Conservation (phyloP, 1,140 invertebrate species). For the Ceratina australensis region DNA sequence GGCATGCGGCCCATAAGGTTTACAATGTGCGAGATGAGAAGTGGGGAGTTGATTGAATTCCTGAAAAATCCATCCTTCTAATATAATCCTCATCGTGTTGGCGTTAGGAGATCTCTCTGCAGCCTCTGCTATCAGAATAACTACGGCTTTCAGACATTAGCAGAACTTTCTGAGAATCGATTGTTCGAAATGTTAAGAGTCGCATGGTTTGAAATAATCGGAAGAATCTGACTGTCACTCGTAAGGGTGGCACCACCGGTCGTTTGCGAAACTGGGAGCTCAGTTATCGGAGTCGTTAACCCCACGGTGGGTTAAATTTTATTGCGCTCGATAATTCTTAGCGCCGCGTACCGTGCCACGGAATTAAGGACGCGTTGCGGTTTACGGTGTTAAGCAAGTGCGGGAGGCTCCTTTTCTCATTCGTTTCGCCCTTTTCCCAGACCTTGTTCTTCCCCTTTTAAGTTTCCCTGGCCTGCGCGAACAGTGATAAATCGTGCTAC, state of each 20-base stretch:
- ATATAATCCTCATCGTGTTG: too few species aligned
- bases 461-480: not conserved
- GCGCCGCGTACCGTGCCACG: slow-evolving; percentile 7
- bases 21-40: too few species aligned
- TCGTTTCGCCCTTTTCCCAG: not conserved
- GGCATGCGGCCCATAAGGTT: too few species aligned
- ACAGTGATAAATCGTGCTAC: slow-evolving; percentile 12
- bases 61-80: too few species aligned
- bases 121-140: too few species aligned
- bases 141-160: too few species aligned
- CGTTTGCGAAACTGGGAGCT: slow-evolving; percentile 25
- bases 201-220: not conserved
- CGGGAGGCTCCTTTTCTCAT: not conserved
- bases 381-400: slow-evolving; percentile 29
- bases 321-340: slow-evolving; percentile 54
- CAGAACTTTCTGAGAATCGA: too few species aligned
- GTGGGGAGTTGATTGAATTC: too few species aligned
- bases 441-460: slow-evolving; percentile 1
- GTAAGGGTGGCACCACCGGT: slow-evolving; percentile 14
- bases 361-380: slow-evolving; percentile 40
- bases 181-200: not conserved
- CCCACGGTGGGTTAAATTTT: slow-evolving; percentile 42
- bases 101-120: too few species aligned
- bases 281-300: slow-evolving; percentile 55
- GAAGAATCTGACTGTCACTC: not conserved